Evolutionary conservation across 2,113 vertebrate species (phyloP).

Genomic region (Cyprinodon tularosa): DNA sequence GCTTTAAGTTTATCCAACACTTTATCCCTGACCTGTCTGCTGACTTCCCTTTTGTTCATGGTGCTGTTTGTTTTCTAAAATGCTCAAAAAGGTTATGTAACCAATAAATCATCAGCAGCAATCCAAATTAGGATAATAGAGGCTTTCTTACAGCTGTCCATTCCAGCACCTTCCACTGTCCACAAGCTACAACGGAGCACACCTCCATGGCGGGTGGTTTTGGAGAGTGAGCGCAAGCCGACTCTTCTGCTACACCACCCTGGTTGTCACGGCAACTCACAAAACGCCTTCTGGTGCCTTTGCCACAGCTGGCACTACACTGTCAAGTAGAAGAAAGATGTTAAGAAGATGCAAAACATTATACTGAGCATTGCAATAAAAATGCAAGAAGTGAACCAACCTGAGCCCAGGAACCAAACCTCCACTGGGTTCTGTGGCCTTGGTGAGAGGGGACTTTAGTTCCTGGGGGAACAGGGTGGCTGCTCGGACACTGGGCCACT

Average conservation of each 20-base stretch:
- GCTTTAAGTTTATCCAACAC: no score
- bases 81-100: no score
- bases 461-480: conserved; percentile 81
- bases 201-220: conserved; percentile 88
- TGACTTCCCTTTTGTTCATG: no score
- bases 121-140: conserved; percentile 5
- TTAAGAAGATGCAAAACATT: neutral
- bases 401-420: conserved; percentile 98
- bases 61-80: no score
- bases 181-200: conserved; percentile 88
- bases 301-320: conserved; percentile 95
- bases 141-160: conserved; percentile 89
- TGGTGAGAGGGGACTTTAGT: conserved; percentile 79
- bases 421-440: conserved; percentile 91
- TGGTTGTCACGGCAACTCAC: conserved; percentile 96
- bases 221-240: conserved; percentile 85
- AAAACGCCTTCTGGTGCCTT: conserved; percentile 93
- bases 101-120: no score
- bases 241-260: conserved; percentile 92
- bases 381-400: conserved; percentile 72
- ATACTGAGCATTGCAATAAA: neutral
- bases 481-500: conserved; percentile 84
- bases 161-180: conserved; percentile 95
- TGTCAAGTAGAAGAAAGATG: conserved; percentile 60
- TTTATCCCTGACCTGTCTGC: no score